A percentile compares a stretch with the other conserved stretches of the same genome.
These are phyloP conservation scores for Sebastolobus alascanus DNA, from an alignment of 2,797 vertebrate species.

Conservation along the genomic window DNA sequence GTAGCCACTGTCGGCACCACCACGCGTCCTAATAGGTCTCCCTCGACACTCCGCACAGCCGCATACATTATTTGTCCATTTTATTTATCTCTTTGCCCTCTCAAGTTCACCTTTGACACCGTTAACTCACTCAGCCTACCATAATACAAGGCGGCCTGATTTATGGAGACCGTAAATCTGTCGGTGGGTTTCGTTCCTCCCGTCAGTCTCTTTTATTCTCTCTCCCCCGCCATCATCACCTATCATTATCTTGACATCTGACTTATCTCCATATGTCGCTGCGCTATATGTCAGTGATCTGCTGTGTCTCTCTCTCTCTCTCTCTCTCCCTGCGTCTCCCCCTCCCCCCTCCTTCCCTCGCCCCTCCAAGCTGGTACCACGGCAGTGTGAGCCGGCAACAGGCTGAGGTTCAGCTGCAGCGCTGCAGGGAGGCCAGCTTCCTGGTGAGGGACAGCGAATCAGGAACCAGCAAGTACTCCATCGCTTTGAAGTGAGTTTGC, in stretches of 20 bases:
- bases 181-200: slow-evolving; percentile 6
- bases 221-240: slow-evolving; percentile 31
- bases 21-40: slow-evolving; percentile 24
- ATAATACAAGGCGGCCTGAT: slow-evolving; percentile 13
- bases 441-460: slow-evolving; percentile 96
- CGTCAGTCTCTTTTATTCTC: neutral
- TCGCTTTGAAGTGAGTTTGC: slow-evolving; percentile 93
- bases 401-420: slow-evolving; percentile 93
- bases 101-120: slow-evolving; percentile 39
- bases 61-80: neutral
- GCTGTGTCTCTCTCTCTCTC: slow-evolving; percentile 53
- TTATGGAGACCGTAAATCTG: slow-evolving; percentile 29
- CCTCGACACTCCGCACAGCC: slow-evolving; percentile 10
- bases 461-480: slow-evolving; percentile 96
- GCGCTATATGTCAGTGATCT: slow-evolving; percentile 62
- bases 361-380: slow-evolving; percentile 88
- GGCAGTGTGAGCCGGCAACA: slow-evolving; percentile 93
- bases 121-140: slow-evolving; percentile 16
- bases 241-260: slow-evolving; percentile 62
- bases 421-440: slow-evolving; percentile 94
- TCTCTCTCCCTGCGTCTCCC: slow-evolving; percentile 33
- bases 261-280: slow-evolving; percentile 67
- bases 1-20: slow-evolving; percentile 51
- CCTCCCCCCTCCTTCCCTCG: neutral
- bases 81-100: slow-evolving; percentile 36